These are phyloP conservation scores for Cavia porcellus DNA, from an alignment of 2,113 vertebrate genomes.

Conservation along the genomic window DNA sequence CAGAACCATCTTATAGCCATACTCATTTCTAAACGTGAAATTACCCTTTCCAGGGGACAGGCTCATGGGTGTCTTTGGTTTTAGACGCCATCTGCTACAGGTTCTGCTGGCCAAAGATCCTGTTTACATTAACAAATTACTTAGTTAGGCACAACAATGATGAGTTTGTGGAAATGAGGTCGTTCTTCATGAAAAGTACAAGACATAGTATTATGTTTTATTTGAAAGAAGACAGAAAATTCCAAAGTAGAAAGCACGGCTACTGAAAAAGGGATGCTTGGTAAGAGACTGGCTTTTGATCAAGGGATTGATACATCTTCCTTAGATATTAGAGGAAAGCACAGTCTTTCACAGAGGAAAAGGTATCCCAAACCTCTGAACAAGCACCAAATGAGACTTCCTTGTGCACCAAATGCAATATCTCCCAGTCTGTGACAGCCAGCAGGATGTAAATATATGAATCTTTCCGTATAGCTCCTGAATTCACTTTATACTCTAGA, in stretches of 20 bases:
- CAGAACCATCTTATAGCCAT: not conserved
- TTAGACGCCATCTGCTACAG: constrained; percentile 74
- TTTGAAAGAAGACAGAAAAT: not conserved
- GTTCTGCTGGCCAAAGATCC: constrained; percentile 65
- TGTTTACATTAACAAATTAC: constrained; percentile 77
- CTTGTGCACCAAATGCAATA: not conserved
- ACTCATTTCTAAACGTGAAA: constrained; percentile 63
- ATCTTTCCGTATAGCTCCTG: accelerated
- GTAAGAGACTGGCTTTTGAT: not conserved
- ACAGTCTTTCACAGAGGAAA: not conserved
- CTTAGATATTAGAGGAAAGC: not conserved
- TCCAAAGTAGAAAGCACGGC: accelerated
- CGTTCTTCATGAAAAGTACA: not conserved
- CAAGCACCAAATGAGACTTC: not conserved
- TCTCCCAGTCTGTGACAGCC: not conserved
- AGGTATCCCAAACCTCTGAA: not conserved
- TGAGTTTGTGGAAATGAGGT: constrained; percentile 54
- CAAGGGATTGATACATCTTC: not conserved
- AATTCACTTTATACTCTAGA: not conserved
- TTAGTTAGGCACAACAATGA: constrained; percentile 74
- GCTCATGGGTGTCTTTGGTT: constrained; percentile 70
- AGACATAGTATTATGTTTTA: not conserved
- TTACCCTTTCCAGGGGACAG: constrained; percentile 71
- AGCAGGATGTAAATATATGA: not conserved
- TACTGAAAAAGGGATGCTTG: accelerated